phyloP scores from a whole-genome alignment of 2,888 invertebrate genomes.

The Parnassius smintheus region DNA sequence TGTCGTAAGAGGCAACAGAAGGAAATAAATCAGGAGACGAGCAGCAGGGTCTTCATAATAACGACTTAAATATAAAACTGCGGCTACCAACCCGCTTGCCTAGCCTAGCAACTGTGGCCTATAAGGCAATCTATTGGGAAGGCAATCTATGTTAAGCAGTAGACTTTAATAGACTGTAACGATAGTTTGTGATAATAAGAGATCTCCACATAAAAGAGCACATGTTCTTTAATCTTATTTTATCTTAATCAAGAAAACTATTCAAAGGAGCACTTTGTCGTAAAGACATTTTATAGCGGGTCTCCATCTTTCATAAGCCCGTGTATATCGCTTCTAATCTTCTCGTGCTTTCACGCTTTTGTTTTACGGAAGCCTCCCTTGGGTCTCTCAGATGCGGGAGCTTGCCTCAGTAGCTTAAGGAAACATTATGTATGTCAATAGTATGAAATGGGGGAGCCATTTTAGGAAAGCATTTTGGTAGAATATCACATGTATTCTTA shows the following conservation, averaged over 20 bases:
- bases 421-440: conserved; percentile 77
- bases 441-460: conserved; percentile 61
- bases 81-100: no score
- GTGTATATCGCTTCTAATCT: conserved; percentile 62
- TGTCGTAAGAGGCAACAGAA: no score
- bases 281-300: conserved; percentile 50
- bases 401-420: conserved; percentile 47
- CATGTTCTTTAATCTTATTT: conserved; percentile 1
- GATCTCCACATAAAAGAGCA: no score
- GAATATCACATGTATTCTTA: conserved; percentile 71
- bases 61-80: no score
- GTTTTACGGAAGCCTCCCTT: conserved; percentile 62
- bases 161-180: no score
- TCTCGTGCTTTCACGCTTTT: conserved; percentile 63
- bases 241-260: conserved; percentile 25
- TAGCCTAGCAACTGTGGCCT: no score
- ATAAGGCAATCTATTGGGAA: no score
- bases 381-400: conserved; percentile 43
- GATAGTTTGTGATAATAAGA: no score
- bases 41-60: no score
- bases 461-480: conserved; percentile 72
- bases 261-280: conserved; percentile 35
- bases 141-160: no score
- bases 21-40: no score
- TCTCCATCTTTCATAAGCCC: conserved; percentile 50